phyloP scores from a whole-genome alignment of 2,113 vertebrate genomes.

The Orcinus orca region DNA sequence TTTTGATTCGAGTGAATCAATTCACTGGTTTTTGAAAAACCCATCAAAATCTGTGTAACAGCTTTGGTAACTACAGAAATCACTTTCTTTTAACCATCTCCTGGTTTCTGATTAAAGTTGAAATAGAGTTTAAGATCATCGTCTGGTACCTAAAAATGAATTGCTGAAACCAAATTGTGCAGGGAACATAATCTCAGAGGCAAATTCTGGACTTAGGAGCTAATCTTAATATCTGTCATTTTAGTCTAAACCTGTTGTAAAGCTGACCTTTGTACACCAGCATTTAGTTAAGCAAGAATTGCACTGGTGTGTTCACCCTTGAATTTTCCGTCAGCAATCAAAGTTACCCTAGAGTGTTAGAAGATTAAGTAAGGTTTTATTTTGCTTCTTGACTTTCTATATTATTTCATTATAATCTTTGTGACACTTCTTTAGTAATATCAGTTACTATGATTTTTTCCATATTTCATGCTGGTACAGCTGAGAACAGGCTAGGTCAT shows the following conservation, averaged over 20 bases:
- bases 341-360: not conserved
- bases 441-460: not conserved
- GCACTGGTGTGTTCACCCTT: not conserved
- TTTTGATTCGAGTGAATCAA: not conserved
- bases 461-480: not conserved
- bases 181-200: not conserved
- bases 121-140: constrained; percentile 30
- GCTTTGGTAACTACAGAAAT: constrained; percentile 29
- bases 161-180: not conserved
- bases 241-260: not conserved
- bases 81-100: not conserved
- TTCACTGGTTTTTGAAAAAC: constrained; percentile 13
- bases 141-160: not conserved
- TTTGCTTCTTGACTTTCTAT: constrained; percentile 30
- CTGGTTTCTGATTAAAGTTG: not conserved
- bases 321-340: not conserved
- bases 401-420: not conserved
- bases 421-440: not conserved
- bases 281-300: constrained; percentile 12
- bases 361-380: not conserved
- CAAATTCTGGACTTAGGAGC: not conserved
- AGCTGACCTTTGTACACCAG: not conserved
- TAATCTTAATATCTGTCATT: not conserved
- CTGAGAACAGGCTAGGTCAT: not conserved
- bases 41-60: not conserved